A percentile compares a stretch with the other conserved stretches of the same genome.
phyloP scores from a whole-genome alignment of 1,140 invertebrate genomes.

The Bombus superbus region DNA sequence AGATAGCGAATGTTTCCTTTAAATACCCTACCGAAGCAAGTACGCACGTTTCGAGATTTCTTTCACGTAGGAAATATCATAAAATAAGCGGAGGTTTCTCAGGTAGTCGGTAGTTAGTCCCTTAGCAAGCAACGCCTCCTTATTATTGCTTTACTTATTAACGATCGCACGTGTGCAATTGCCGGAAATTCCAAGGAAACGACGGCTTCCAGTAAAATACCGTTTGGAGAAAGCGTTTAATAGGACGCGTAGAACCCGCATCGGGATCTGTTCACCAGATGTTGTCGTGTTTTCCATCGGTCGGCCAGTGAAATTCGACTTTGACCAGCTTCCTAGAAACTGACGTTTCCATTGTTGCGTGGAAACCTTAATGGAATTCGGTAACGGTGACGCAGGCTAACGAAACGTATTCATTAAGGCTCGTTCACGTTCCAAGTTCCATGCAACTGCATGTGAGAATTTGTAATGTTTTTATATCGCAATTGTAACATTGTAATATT shows the following conservation, averaged over 20 bases:
- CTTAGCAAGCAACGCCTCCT: background rate
- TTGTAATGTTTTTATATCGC: background rate
- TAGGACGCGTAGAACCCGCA: background rate
- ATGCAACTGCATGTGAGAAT: background rate
- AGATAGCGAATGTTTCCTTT: background rate
- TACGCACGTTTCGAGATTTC: background rate
- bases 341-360: slow-evolving; percentile 52
- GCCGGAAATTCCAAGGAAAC: slow-evolving; percentile 65
- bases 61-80: background rate
- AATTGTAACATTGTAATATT: too few species aligned
- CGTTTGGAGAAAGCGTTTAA: slow-evolving; percentile 49
- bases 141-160: slow-evolving; percentile 20
- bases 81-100: background rate
- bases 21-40: background rate
- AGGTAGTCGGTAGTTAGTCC: background rate
- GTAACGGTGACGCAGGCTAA: background rate
- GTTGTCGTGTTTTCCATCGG: slow-evolving; percentile 56
- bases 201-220: slow-evolving; percentile 53
- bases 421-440: background rate
- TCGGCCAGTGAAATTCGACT: slow-evolving; percentile 33
- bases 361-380: slow-evolving; percentile 24
- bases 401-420: background rate
- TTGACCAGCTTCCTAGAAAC: slow-evolving; percentile 29
- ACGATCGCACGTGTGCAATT: slow-evolving; percentile 44
- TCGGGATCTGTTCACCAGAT: slow-evolving; percentile 71